Percentiles rank a stretch among this genome's conserved stretches.
phyloP scores from a whole-genome alignment of 2,113 vertebrate species.

The Edolisoma coerulescens region DNA sequence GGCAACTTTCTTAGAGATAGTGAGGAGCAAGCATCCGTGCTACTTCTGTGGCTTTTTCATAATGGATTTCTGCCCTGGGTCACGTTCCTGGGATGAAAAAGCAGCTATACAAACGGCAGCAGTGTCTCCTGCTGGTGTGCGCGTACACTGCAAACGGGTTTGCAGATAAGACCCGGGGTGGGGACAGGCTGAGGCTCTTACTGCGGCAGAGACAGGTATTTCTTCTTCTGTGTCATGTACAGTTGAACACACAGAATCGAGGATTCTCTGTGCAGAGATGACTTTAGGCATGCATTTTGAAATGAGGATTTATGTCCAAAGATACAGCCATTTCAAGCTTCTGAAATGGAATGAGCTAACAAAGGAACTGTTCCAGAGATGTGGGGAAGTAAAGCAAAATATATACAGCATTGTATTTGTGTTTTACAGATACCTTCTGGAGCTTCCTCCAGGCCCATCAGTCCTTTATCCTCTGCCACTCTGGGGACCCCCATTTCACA shows the following conservation, averaged over 20 bases:
- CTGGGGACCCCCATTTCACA: not conserved
- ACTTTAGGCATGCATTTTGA: not conserved
- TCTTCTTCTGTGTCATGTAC: not conserved
- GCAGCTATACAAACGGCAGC: not conserved
- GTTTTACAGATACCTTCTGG: constrained; percentile 73
- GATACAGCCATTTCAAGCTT: not conserved
- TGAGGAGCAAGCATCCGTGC: not conserved
- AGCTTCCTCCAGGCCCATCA: constrained; percentile 66
- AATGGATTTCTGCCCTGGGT: not conserved
- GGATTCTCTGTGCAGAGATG: not conserved
- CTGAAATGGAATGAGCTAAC: not conserved
- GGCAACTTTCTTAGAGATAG: not conserved
- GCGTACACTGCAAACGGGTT: not conserved
- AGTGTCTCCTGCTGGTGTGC: constrained; percentile 56
- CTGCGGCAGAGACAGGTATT: not conserved
- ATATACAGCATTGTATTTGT: not conserved
- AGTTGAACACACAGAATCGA: not conserved
- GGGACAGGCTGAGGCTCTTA: not conserved
- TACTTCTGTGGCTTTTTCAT: not conserved
- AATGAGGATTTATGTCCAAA: not conserved
- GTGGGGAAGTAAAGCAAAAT: not conserved
- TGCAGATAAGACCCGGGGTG: not conserved
- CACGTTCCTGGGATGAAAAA: not conserved
- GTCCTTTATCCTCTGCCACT: constrained; percentile 48
- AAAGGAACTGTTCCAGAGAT: not conserved